Evolutionary conservation across 2,113 vertebrate genomes (phyloP), one percentile per base, ranked within the genome.

Genomic region (Syngnathus typhle): DNA sequence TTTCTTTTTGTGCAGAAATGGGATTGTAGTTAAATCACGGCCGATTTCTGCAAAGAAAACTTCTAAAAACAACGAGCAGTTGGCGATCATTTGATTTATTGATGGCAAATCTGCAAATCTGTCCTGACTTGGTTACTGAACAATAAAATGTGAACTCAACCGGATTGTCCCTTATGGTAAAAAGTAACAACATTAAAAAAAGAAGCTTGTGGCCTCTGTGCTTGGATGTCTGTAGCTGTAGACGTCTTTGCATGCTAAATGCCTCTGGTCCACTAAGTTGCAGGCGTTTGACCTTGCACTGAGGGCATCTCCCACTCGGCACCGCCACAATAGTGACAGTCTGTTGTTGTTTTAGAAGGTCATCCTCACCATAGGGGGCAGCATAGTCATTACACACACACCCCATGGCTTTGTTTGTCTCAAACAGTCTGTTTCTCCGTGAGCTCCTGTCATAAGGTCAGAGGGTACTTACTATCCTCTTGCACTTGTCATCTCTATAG

Each of bases 341-440:
- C 88, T 88, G 83, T 84, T 88, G 84, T 88, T 88, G 84, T 84
- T 84, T 85, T 84, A 83, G 82, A 91, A 91, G 89, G 89, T 90
- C 88, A 88, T 87, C 84, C 82, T 51, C 85, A 88, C 87, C 74
- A 85, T 80, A 87, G 90, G 90, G 82, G 87, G 88, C 88, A 88
- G 87, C 85, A 87, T 89, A 87, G 89, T 88, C 76, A 86, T 84
- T 89, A 88, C 87, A 85, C 64, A 85, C 64, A 81, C 81, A 82
- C 83, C 85, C 86, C 73, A 68, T 82, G 83, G 87, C 77, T 84
- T 70, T 87, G 89, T 87, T 88, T 90, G 84, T 88, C 83, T 85
- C 64, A 71, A 75, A 72, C 87, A 85, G 86, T 87, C 87, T 91
- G 90, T 83, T 87, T 87, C 85, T 88, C 87, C 71, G 78, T 76